Conservation (phyloP, 1,140 invertebrate species). For the Frieseomelitta varia region DNA sequence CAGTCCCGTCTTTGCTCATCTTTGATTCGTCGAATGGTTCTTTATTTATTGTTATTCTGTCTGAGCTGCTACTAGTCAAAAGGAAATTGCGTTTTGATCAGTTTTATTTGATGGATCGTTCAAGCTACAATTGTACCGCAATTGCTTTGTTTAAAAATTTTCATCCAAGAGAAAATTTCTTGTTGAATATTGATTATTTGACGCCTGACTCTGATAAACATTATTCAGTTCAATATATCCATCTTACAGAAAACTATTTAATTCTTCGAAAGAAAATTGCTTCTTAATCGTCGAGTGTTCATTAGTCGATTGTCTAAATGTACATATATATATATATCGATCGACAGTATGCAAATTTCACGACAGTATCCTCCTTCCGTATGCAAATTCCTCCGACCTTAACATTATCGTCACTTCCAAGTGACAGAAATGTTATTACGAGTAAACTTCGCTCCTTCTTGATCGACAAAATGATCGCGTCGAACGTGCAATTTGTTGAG, state of each 20-base stretch:
- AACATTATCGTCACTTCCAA: not conserved
- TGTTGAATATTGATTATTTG: not conserved
- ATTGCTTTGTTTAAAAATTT: not conserved
- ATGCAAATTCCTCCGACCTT: not conserved
- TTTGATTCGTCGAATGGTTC: not conserved
- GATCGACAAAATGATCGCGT: not conserved
- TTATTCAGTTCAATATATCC: not conserved
- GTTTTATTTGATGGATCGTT: not conserved
- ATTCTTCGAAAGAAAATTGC: not conserved
- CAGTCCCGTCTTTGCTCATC: too few species aligned
- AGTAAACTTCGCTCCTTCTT: not conserved
- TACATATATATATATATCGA: not conserved
- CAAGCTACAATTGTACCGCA: not conserved
- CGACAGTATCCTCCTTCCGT: too few species aligned
- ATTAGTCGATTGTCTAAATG: not conserved
- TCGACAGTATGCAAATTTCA: too few species aligned
- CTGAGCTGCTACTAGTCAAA: not conserved
- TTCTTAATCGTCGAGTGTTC: not conserved
- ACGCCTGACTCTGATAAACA: not conserved
- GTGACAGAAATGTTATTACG: conserved; percentile 1
- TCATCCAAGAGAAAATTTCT: not conserved
- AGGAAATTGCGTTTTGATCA: not conserved
- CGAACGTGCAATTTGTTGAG: not conserved
- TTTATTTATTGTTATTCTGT: not conserved
- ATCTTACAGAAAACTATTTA: not conserved